These are phyloP conservation scores for Cricetomys ansorgei DNA, from an alignment of 2,113 vertebrate genomes.

Conservation along the genomic window DNA sequence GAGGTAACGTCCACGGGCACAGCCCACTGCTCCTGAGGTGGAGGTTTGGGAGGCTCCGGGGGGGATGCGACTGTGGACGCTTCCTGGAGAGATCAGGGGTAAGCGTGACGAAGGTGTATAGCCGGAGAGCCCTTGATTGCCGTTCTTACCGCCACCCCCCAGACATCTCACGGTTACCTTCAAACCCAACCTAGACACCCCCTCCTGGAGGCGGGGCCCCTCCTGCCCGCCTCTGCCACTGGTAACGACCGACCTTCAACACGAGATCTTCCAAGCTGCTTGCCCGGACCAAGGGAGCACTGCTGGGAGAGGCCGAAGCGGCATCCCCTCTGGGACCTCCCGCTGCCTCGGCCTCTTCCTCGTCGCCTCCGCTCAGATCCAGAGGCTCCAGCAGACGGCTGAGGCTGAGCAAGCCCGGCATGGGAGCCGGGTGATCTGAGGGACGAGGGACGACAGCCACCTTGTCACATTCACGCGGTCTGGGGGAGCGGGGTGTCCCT, in stretches of 20 bases:
- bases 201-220: not conserved
- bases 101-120: not conserved
- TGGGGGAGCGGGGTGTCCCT: not conserved
- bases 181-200: not conserved
- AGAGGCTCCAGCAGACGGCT: slow-evolving; percentile 89
- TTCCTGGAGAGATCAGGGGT: slow-evolving; percentile 59
- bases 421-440: slow-evolving; percentile 63
- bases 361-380: slow-evolving; percentile 84
- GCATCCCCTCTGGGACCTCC: not conserved
- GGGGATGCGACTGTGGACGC: slow-evolving; percentile 36
- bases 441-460: not conserved
- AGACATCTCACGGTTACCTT: not conserved
- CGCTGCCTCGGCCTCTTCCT: slow-evolving; percentile 81
- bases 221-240: not conserved
- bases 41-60: slow-evolving; percentile 62
- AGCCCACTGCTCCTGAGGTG: slow-evolving; percentile 91
- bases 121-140: not conserved
- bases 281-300: slow-evolving; percentile 83
- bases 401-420: slow-evolving; percentile 88
- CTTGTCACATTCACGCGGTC: fast-evolving
- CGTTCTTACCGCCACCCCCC: not conserved
- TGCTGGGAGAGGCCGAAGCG: not conserved
- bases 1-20: slow-evolving; percentile 90
- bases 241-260: slow-evolving; percentile 85
- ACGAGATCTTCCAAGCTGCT: slow-evolving; percentile 94